These are phyloP conservation scores for Tipula unca DNA, from an alignment of 2,888 invertebrate species.

Conservation along the genomic window DNA sequence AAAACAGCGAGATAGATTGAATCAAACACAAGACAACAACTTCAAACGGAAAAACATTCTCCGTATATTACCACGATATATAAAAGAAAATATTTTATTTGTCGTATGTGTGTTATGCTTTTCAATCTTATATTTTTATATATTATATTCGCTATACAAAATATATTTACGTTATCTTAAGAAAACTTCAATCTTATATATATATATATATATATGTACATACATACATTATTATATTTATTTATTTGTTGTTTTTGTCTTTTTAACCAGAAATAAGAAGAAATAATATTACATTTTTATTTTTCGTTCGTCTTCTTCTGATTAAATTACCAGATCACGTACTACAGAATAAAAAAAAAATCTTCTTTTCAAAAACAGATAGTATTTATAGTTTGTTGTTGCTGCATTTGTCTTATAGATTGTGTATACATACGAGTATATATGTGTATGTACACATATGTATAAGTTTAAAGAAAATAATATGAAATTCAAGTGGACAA, in stretches of 20 bases:
- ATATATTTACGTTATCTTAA: constrained; percentile 14
- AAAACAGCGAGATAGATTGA: neutral
- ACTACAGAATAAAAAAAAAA: neutral
- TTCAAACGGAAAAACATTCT: neutral
- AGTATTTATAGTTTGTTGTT: constrained; percentile 1
- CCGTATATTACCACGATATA: neutral
- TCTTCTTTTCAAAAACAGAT: neutral
- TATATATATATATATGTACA: no score
- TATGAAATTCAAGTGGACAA: neutral
- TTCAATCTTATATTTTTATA: neutral
- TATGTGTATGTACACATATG: neutral
- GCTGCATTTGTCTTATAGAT: neutral
- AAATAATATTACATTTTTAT: neutral
- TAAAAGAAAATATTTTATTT: neutral
- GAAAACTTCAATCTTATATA: neutral
- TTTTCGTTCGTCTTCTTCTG: constrained; percentile 8
- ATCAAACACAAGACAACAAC: neutral
- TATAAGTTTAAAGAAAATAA: neutral
- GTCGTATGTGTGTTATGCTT: neutral
- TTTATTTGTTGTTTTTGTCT: neutral
- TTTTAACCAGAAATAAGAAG: constrained; percentile 1
- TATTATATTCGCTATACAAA: neutral
- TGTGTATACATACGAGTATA: neutral
- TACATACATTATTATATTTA: neutral
- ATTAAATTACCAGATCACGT: constrained; percentile 8